Conservation (phyloP, 2,797 vertebrate genomes). For the Tinamus major region DNA sequence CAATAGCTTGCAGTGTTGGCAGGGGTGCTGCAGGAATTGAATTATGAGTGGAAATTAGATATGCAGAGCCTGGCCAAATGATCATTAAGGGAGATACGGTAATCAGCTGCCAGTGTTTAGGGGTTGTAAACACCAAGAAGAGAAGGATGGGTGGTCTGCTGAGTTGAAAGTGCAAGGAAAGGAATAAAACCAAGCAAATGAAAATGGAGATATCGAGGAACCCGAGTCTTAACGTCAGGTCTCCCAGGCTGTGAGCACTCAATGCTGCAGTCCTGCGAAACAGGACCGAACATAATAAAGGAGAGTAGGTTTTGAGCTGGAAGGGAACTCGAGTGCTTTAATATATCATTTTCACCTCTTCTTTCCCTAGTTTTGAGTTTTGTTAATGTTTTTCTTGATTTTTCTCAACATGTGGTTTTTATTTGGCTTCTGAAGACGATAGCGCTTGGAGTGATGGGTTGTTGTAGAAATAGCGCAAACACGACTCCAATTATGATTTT, state of each 20-base stretch:
- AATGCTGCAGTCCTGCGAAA: not conserved
- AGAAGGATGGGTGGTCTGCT: constrained; percentile 58
- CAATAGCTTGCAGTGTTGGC: constrained; percentile 56
- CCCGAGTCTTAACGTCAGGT: not conserved
- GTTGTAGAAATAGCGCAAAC: constrained; percentile 47
- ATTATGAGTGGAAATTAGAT: constrained; percentile 70
- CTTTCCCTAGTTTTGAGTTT: constrained; percentile 35
- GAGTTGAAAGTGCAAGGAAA: constrained; percentile 17
- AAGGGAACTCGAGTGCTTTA: constrained; percentile 30
- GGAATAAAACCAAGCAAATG: constrained; percentile 20
- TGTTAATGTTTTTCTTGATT: constrained; percentile 54
- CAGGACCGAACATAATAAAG: not conserved
- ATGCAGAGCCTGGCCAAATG: constrained; percentile 56
- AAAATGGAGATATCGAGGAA: not conserved
- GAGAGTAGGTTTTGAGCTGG: constrained; percentile 1
- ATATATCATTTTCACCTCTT: constrained; percentile 31
- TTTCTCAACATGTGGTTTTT: constrained; percentile 54
- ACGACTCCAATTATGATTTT: constrained; percentile 49
- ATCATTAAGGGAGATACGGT: constrained; percentile 63
- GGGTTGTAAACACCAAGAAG: constrained; percentile 63
- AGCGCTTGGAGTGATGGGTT: constrained; percentile 47
- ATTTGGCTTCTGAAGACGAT: constrained; percentile 38
- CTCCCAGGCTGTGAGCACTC: not conserved
- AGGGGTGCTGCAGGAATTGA: constrained; percentile 62
- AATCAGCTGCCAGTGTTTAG: constrained; percentile 67